A percentile compares a stretch with the other conserved stretches of the same genome.
Evolutionary conservation across 2,113 vertebrate genomes (phyloP).

Genomic region (Mormyrus lacerda): DNA sequence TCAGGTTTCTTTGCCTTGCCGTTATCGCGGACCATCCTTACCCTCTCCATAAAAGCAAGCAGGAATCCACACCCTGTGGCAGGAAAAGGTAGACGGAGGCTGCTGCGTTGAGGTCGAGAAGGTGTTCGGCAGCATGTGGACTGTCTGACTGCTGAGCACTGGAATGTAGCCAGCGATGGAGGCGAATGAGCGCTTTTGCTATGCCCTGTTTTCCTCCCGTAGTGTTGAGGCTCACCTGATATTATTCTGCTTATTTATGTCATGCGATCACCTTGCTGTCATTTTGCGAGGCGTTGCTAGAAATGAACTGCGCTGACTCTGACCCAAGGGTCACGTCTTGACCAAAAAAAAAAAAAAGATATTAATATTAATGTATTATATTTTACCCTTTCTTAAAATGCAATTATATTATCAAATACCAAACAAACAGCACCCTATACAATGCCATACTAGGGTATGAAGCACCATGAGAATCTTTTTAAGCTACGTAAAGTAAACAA

Average conservation of each 20-base stretch:
- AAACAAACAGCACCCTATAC: background rate
- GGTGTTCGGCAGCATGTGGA: background rate
- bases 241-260: no score
- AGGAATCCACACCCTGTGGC: background rate
- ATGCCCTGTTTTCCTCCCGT: background rate
- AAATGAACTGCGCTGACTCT: background rate
- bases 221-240: background rate
- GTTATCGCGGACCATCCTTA: background rate
- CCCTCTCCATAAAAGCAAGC: background rate
- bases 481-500: background rate
- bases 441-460: background rate
- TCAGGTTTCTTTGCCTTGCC: background rate
- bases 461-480: background rate
- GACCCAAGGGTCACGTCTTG: background rate
- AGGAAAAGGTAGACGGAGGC: background rate
- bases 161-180: no score
- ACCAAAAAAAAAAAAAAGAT: background rate
- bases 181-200: background rate
- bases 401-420: background rate
- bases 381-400: background rate
- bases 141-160: background rate
- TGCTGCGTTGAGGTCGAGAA: background rate
- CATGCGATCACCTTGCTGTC: background rate
- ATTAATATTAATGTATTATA: background rate
- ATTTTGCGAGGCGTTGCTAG: no score